phyloP scores from a whole-genome alignment of 2,113 vertebrate species.

The Rattus rattus region DNA sequence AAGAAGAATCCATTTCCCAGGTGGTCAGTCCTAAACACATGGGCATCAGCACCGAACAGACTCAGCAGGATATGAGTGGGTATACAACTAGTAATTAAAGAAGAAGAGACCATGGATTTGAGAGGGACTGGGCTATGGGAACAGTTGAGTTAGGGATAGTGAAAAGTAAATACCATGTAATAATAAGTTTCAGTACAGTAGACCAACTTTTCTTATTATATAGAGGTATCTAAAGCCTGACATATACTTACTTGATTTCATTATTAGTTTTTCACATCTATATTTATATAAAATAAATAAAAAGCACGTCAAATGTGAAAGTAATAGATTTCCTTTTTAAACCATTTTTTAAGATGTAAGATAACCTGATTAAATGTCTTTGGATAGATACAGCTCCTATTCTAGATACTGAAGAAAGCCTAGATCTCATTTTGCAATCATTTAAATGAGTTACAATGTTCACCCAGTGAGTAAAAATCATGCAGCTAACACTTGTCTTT shows the following conservation, averaged over 20 bases:
- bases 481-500: background rate
- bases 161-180: background rate
- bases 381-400: background rate
- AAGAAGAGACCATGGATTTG: background rate
- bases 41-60: background rate
- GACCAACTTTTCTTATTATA: background rate
- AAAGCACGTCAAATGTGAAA: background rate
- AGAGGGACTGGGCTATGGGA: background rate
- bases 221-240: background rate
- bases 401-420: background rate
- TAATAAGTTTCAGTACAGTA: background rate
- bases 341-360: background rate
- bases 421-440: background rate
- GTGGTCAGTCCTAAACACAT: background rate
- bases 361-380: background rate
- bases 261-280: background rate
- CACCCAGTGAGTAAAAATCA: background rate
- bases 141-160: background rate
- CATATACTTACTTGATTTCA: background rate
- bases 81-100: background rate
- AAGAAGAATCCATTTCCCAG: background rate
- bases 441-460: background rate
- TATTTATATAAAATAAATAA: background rate
- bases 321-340: background rate
- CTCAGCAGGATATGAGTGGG: background rate